Percentiles rank a stretch among this genome's conserved stretches.
These are phyloP conservation scores for Lissonota sp. DNA, from an alignment of 2,888 invertebrate genomes.

Conservation along the genomic window DNA sequence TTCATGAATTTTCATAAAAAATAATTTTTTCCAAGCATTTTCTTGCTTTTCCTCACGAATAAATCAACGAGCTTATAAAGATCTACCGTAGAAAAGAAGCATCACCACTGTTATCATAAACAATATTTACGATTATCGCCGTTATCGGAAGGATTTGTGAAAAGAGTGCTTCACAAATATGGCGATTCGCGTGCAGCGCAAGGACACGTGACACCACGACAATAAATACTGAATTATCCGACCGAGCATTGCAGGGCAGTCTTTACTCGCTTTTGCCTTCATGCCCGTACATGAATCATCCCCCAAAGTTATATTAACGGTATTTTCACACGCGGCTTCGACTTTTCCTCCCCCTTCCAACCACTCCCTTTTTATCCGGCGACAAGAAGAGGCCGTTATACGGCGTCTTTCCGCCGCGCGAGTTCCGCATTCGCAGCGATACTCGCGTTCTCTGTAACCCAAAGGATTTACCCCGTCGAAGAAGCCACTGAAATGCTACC, in stretches of 20 bases:
- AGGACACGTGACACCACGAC: background rate
- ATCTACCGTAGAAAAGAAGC: too few relatives aligned
- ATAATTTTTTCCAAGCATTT: too few relatives aligned
- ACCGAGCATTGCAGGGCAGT: background rate
- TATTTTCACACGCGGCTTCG: conserved; percentile 72
- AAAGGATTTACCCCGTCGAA: conserved; percentile 26
- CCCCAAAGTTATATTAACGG: conserved; percentile 78
- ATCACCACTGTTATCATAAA: conserved; percentile 62
- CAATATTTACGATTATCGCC: conserved; percentile 68
- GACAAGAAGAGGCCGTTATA: conserved; percentile 62
- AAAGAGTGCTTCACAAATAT: too few relatives aligned
- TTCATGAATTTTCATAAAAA: too few relatives aligned
- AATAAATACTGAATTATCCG: too few relatives aligned
- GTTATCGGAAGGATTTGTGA: conserved; percentile 52
- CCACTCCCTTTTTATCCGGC: background rate
- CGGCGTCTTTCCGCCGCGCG: conserved; percentile 26
- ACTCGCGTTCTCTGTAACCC: conserved; percentile 9
- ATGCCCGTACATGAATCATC: conserved; percentile 73
- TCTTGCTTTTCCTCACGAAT: too few relatives aligned
- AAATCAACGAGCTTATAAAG: too few relatives aligned
- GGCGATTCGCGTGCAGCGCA: background rate
- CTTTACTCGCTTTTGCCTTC: conserved; percentile 33
- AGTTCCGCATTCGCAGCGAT: conserved; percentile 22
- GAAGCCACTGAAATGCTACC: conserved; percentile 46
- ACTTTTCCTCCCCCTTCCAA: background rate